Conservation (phyloP, 2,888 invertebrate species). For the Carpatolechia fugitivella region DNA sequence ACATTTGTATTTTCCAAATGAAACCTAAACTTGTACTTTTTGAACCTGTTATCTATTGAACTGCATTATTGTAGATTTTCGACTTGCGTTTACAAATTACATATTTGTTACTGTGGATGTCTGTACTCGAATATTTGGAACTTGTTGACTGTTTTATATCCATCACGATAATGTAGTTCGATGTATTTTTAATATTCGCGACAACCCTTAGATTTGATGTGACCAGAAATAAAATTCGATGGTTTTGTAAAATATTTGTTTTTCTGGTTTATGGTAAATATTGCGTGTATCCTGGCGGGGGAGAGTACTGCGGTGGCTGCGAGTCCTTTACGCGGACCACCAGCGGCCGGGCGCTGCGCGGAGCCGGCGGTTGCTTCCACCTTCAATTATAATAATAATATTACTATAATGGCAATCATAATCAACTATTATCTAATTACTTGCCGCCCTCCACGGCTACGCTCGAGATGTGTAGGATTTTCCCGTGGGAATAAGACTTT, state of each 20-base stretch:
- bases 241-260: conserved; percentile 14
- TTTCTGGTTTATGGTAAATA: conserved; percentile 52
- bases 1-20: conserved; percentile 20
- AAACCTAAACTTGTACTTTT: conserved; percentile 36
- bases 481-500: too few relatives aligned
- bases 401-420: background rate
- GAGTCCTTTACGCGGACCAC: conserved; percentile 46
- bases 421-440: too few relatives aligned
- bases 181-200: conserved; percentile 44
- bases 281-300: conserved; percentile 62
- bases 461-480: too few relatives aligned
- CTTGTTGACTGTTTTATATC: conserved; percentile 56
- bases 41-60: conserved; percentile 53
- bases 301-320: conserved; percentile 63
- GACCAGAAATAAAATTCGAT: conserved; percentile 46
- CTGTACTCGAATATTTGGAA: conserved; percentile 58
- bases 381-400: conserved; percentile 33
- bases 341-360: conserved; percentile 41
- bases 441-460: too few relatives aligned
- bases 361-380: conserved; percentile 61
- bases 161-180: conserved; percentile 59
- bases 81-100: conserved; percentile 24
- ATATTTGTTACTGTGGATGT: conserved; percentile 40
- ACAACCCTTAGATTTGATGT: conserved; percentile 47
- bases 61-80: conserved; percentile 57